A percentile compares a stretch with the other conserved stretches of the same genome.
phyloP scores from a whole-genome alignment of 2,888 invertebrate genomes.

The Malthinus seriepunctatus region DNA sequence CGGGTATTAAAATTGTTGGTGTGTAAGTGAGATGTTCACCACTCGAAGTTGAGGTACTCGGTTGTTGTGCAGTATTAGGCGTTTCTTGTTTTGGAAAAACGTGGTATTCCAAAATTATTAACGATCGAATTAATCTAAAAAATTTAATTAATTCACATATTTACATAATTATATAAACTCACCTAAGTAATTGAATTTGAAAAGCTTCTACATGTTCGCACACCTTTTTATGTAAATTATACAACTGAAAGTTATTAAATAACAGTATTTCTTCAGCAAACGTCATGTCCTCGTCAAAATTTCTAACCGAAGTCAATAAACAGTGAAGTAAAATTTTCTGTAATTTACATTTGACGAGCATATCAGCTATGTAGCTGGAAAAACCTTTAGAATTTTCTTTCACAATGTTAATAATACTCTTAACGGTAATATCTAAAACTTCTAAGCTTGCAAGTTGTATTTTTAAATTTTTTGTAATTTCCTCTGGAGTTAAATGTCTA shows the following conservation, averaged over 20 bases:
- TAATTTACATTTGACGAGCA: slow-evolving; percentile 75
- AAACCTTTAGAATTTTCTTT: slow-evolving; percentile 77
- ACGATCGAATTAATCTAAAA: slow-evolving; percentile 65
- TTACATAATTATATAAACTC: slow-evolving; percentile 16
- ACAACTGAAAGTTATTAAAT: slow-evolving; percentile 69
- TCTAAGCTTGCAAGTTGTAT: slow-evolving; percentile 78
- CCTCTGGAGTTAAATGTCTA: slow-evolving; percentile 66
- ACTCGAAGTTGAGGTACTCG: slow-evolving; percentile 42
- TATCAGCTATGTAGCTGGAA: slow-evolving; percentile 75
- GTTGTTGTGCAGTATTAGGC: slow-evolving; percentile 11
- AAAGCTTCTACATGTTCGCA: slow-evolving; percentile 69
- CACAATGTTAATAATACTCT: slow-evolving; percentile 73
- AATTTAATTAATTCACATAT: neutral
- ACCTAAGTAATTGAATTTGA: slow-evolving; percentile 68
- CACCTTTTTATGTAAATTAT: slow-evolving; percentile 61
- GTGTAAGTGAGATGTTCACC: slow-evolving; percentile 62
- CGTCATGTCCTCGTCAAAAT: slow-evolving; percentile 61
- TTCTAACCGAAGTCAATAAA: slow-evolving; percentile 74
- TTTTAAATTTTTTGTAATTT: slow-evolving; percentile 75
- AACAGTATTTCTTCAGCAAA: slow-evolving; percentile 75
- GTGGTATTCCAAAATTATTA: slow-evolving; percentile 76
- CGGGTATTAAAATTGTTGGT: slow-evolving; percentile 68
- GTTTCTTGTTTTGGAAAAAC: slow-evolving; percentile 52
- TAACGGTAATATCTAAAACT: slow-evolving; percentile 71
- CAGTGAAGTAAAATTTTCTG: slow-evolving; percentile 84